Base-by-base conservation (phyloP, 1,140 invertebrate species). In the Potamilus streckersoni region DNA sequence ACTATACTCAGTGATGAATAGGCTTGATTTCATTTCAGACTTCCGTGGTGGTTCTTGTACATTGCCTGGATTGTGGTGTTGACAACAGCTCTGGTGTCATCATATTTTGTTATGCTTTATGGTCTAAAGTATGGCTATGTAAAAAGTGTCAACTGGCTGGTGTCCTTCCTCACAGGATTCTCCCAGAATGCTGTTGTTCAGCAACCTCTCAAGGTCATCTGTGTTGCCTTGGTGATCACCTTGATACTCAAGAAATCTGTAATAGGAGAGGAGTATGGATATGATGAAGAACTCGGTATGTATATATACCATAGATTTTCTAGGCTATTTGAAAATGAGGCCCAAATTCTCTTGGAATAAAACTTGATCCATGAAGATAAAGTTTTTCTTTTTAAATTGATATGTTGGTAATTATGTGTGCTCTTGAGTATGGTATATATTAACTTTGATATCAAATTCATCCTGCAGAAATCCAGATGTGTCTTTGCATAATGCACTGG, bases 101-200 rank as follows among this genome's bases (percentile, higher is more conserved):
- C 85, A 16, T 84, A 79, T 71, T 82, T 84, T 70, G 74, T 83
- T 38, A 83, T 85, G 80, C 71, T 86, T n/a, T 86, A 85, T 64
- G 84, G 84, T 2, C 76, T 85, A 1, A 82, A 80, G 69, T 80
- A 83, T 64, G 85, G 84, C 17, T 80, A 80, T 72, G 68, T 80
- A 64, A 73, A 62, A 49, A 84, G 81, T 76, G 64, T 82, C 2
- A 73, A 83, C 31, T 86, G 84, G 84, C 59, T 81, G 2, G n/a
- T 82, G 6, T 73, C 81, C 27, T 86, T 86, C 71, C 78, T 86
- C 63, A 82, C 80, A 55, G 76, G 74, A 49, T 84, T 83, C 62
- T 65, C 79, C 19, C 71, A 74, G 56, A 82, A 79, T 71, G 79
- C 76, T 16, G 31, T 79, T 4, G 6, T 84, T 31, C 68, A 79